Base-by-base conservation (phyloP, 2,888 invertebrate genomes). In the Dermolepida albohirtum region DNA sequence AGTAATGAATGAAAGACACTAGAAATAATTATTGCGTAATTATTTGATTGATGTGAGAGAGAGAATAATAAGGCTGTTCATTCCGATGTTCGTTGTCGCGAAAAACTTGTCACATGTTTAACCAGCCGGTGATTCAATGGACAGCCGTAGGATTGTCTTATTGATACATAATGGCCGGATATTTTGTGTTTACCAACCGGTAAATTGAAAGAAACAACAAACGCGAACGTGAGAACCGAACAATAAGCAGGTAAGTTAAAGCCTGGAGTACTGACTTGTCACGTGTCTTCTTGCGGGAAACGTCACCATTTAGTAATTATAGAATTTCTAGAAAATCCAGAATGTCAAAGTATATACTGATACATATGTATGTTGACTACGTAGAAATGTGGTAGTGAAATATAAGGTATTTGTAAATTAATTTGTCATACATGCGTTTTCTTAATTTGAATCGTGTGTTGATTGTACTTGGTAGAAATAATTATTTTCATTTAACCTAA, bases 81-180 rank as follows among this genome's bases (percentile, higher is more conserved):
- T 39, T 39, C 10, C 49, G 11, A 34, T 34, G 16, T 34, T 17
- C 34, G 5, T 39, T 62, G 59, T 49, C 47, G 59, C 47, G 39
- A 49, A 49, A 62, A 62, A 62, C 47, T 47, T 59, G 59, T 62
- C 59, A 62, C 59, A 62, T 47, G 34, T 47, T 47, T 39, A 62
- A 47, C 59, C 39, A 62, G 47, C 6, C 39, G 47, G 59, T 47
- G 47, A 62, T 47, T 62, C 47, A 47, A 62, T 17, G 47, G 59
- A 62, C 47, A 34, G 47, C 59, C 34, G 11, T 62, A 29, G 47
- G 39, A 62, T 62, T 62, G 59, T 62, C 59, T 62, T 62, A 62
- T 62, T 62, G 59, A 62, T 62, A 62, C 59, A 62, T 62, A 62
- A 62, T 62, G 34, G 34, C 59, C 59, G 59, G 59, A 62, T 62